Evolutionary conservation across 2,113 vertebrate genomes (phyloP).

Genomic region (Zingel zingel): DNA sequence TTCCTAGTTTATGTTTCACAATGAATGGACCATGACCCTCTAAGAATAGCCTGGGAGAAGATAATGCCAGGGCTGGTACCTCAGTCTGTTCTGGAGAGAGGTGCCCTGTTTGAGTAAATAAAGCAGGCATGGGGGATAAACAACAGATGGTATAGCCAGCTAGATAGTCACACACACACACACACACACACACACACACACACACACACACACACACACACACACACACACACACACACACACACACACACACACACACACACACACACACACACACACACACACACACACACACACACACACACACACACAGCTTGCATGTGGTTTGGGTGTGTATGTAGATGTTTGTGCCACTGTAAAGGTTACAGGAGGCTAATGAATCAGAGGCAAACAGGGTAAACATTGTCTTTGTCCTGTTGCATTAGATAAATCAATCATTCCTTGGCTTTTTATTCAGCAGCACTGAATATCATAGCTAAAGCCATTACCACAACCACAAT

Average conservation of each 20-base stretch:
- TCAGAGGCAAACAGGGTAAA: conserved; percentile 75
- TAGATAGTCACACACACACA: conserved; percentile 30
- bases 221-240: conserved; percentile 24
- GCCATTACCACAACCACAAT: conserved; percentile 39
- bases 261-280: conserved; percentile 30
- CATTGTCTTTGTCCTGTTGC: conserved; percentile 65
- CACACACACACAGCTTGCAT: conserved; percentile 22
- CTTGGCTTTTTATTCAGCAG: conserved; percentile 54
- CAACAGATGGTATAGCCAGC: conserved; percentile 85
- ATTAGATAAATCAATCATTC: conserved; percentile 55
- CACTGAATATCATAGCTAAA: conserved; percentile 12
- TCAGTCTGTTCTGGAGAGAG: conserved; percentile 58
- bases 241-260: conserved; percentile 10
- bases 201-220: conserved; percentile 26
- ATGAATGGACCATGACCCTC: conserved; percentile 58
- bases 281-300: conserved; percentile 20
- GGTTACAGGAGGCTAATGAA: conserved; percentile 71
- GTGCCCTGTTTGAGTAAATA: conserved; percentile 90
- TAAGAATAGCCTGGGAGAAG: conserved; percentile 79
- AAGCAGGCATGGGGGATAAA: conserved; percentile 86
- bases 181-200: conserved; percentile 21
- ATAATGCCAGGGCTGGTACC: conserved; percentile 50
- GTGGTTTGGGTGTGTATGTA: conserved; percentile 59
- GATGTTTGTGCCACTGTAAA: conserved; percentile 67
- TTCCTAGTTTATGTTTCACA: conserved; percentile 71